Percentiles rank a stretch among this genome's conserved stretches.
Conservation (phyloP, 2,888 invertebrate species). For the Rutpela maculata region DNA sequence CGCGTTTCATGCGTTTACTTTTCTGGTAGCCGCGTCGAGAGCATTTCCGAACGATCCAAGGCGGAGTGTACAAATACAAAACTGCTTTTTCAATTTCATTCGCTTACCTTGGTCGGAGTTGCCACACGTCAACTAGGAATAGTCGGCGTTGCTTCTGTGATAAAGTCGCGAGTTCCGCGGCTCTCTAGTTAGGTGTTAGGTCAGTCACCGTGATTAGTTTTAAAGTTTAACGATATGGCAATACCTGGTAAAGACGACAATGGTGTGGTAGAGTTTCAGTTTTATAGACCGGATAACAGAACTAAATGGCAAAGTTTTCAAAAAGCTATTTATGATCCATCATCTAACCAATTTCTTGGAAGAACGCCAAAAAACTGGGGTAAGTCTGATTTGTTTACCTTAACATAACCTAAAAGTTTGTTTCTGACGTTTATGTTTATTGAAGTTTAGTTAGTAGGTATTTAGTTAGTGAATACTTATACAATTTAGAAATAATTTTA, state of each 20-base stretch:
- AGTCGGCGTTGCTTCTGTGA: background rate
- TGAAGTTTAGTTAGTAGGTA: background rate
- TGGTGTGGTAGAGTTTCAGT: slow-evolving; percentile 65
- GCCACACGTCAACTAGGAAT: background rate
- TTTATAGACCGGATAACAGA: slow-evolving; percentile 58
- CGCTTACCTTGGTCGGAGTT: slow-evolving; percentile 16
- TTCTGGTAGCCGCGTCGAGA: background rate
- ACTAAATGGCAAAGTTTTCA: slow-evolving; percentile 65
- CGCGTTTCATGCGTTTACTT: background rate
- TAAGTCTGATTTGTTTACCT: slow-evolving; percentile 54
- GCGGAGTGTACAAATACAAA: background rate
- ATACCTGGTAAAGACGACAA: slow-evolving; percentile 64
- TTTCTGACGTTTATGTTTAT: slow-evolving; percentile 11
- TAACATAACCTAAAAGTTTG: slow-evolving; percentile 31
- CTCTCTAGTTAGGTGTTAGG: slow-evolving; percentile 27
- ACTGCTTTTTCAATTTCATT: background rate
- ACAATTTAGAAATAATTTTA: too few species aligned
- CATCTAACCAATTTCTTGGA: slow-evolving; percentile 64
- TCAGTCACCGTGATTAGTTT: slow-evolving; percentile 30
- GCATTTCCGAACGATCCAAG: background rate
- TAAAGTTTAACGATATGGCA: slow-evolving; percentile 42
- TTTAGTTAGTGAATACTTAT: background rate
- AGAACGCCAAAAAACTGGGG: slow-evolving; percentile 69
- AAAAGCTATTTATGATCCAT: slow-evolving; percentile 65
- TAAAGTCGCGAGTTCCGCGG: slow-evolving; percentile 7